These are phyloP conservation scores for Macquaria ambigua DNA, from an alignment of 2,113 vertebrate species.

Conservation along the genomic window DNA sequence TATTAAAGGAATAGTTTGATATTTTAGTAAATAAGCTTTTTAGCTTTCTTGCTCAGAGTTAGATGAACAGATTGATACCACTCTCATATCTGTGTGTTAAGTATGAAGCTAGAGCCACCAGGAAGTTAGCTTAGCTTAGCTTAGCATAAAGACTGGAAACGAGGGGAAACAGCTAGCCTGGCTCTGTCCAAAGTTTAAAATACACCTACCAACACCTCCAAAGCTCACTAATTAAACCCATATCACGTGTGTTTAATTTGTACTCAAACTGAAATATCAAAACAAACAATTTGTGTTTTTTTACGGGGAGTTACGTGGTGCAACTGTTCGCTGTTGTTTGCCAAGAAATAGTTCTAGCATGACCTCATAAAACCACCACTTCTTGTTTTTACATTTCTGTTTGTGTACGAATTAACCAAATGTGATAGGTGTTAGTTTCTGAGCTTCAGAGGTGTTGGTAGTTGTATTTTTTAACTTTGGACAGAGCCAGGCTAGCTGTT, in stretches of 20 bases:
- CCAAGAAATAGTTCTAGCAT: too few species aligned
- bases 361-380: background rate
- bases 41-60: background rate
- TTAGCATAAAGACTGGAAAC: slow-evolving; percentile 10
- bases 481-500: background rate
- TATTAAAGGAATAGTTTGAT: background rate
- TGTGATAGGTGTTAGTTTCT: background rate
- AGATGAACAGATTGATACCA: background rate
- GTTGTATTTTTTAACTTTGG: background rate
- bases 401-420: background rate
- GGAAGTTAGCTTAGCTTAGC: too few species aligned
- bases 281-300: background rate
- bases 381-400: background rate
- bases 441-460: background rate
- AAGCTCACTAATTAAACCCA: background rate
- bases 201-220: background rate
- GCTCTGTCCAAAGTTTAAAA: background rate
- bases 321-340: too few species aligned
- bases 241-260: background rate
- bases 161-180: background rate
- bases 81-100: background rate
- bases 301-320: too few species aligned
- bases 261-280: background rate
- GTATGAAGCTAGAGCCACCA: too few species aligned
- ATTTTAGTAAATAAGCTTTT: background rate